Percentiles rank a stretch among this genome's conserved stretches.
Evolutionary conservation across 2,113 vertebrate species (phyloP).

Genomic region (Coptodon bakossiorum): DNA sequence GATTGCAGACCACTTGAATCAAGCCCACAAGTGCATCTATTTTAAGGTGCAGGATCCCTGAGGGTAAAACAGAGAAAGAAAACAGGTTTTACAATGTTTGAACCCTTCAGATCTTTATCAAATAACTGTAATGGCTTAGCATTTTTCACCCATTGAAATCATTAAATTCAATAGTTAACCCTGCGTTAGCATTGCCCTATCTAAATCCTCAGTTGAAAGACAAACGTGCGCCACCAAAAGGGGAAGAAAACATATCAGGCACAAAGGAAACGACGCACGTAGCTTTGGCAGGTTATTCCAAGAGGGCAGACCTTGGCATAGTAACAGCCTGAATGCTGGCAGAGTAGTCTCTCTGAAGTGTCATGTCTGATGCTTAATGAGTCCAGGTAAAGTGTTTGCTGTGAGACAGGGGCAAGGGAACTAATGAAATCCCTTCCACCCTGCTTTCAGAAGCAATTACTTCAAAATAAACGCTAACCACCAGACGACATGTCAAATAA

Average conservation of each 20-base stretch:
- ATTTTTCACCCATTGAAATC: not conserved
- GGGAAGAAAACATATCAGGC: not conserved
- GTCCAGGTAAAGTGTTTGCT: constrained; percentile 37
- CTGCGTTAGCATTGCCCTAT: not conserved
- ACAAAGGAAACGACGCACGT: not conserved
- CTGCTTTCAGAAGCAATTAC: constrained; percentile 19
- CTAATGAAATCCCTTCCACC: constrained; percentile 4
- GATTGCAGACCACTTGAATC: not conserved
- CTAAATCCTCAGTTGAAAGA: not conserved
- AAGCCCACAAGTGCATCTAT: not conserved
- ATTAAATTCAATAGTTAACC: not conserved
- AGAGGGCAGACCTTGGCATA: constrained; percentile 8
- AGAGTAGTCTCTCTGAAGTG: constrained; percentile 10
- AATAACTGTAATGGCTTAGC: not conserved
- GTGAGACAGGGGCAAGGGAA: not conserved
- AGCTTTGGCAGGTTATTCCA: constrained; percentile 6
- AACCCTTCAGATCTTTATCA: not conserved
- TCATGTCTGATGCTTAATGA: constrained; percentile 33
- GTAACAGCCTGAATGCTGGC: not conserved
- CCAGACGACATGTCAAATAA: not conserved
- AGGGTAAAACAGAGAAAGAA: not conserved
- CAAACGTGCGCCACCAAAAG: not conserved
- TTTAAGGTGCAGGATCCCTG: not conserved
- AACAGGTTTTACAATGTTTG: not conserved
- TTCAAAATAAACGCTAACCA: constrained; percentile 15